phyloP scores from a whole-genome alignment of 2,113 vertebrate species.

The Anas platyrhynchos region DNA sequence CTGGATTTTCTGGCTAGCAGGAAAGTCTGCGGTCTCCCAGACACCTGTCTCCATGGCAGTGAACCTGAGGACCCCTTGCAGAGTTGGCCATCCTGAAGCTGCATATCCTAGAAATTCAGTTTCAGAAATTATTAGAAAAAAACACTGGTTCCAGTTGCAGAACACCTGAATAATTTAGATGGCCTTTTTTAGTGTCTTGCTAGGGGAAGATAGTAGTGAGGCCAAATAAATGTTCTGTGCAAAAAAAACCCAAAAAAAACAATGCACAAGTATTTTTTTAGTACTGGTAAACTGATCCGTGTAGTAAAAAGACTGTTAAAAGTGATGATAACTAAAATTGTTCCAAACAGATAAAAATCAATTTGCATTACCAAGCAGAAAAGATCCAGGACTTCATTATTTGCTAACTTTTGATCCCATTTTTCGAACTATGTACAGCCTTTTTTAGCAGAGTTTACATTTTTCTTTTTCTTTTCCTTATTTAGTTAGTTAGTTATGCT shows the following conservation, averaged over 20 bases:
- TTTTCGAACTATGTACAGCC: not conserved
- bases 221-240: not conserved
- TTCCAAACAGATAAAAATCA: constrained; percentile 16
- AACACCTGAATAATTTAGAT: not conserved
- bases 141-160: not conserved
- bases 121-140: not conserved
- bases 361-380: not conserved
- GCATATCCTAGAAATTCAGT: not conserved
- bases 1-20: not conserved
- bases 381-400: not conserved
- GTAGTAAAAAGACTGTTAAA: not conserved
- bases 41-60: not conserved
- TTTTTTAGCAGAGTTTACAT: not conserved
- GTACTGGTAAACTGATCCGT: not conserved
- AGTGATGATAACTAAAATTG: not conserved
- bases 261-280: not conserved
- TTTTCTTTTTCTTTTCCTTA: not conserved
- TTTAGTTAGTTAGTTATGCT: not conserved
- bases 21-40: not conserved
- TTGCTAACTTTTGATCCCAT: not conserved
- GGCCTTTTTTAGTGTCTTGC: not conserved
- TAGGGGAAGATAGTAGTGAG: not conserved
- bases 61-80: rapidly evolving
- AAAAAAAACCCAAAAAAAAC: not conserved
- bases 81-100: not conserved